A percentile compares a stretch with the other conserved stretches of the same genome.
Evolutionary conservation across 2,888 invertebrate genomes (phyloP).

Genomic region (Trachelus iudaicus): DNA sequence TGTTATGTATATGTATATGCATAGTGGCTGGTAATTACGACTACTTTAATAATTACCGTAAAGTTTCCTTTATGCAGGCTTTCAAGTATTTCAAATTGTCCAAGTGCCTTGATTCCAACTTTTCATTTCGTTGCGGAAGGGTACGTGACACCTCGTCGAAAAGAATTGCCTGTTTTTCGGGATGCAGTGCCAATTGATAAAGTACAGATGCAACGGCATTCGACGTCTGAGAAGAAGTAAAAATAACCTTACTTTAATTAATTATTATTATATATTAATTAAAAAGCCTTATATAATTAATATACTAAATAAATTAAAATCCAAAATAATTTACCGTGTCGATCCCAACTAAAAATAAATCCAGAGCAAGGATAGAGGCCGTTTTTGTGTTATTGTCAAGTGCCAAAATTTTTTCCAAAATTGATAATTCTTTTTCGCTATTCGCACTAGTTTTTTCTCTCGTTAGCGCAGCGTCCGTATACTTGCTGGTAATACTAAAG

Average conservation of each 20-base stretch:
- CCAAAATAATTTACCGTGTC: constrained; percentile 72
- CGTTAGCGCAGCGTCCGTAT: constrained; percentile 71
- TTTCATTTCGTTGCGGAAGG: constrained; percentile 65
- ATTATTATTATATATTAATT: too few species aligned
- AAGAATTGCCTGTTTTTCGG: constrained; percentile 74
- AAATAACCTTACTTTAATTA: constrained; percentile 10
- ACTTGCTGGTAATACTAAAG: constrained; percentile 73
- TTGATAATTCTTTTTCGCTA: constrained; percentile 68
- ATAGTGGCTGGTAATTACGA: background rate
- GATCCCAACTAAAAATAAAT: constrained; percentile 83
- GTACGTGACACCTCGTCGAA: constrained; percentile 70
- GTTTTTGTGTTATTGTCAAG: constrained; percentile 72
- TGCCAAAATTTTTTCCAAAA: constrained; percentile 74
- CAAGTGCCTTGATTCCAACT: constrained; percentile 70
- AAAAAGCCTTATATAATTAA: too few species aligned
- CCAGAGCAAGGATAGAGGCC: constrained; percentile 78
- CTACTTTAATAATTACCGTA: constrained; percentile 67
- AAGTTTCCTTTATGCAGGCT: constrained; percentile 80
- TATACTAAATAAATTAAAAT: background rate
- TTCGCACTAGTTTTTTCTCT: constrained; percentile 41
- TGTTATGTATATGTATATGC: background rate
- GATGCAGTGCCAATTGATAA: constrained; percentile 77
- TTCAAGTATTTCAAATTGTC: constrained; percentile 76
- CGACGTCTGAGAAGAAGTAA: constrained; percentile 72
- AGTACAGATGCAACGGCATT: constrained; percentile 79